Conservation (phyloP, 2,113 vertebrate genomes). For the Todiramphus chloris region DNA sequence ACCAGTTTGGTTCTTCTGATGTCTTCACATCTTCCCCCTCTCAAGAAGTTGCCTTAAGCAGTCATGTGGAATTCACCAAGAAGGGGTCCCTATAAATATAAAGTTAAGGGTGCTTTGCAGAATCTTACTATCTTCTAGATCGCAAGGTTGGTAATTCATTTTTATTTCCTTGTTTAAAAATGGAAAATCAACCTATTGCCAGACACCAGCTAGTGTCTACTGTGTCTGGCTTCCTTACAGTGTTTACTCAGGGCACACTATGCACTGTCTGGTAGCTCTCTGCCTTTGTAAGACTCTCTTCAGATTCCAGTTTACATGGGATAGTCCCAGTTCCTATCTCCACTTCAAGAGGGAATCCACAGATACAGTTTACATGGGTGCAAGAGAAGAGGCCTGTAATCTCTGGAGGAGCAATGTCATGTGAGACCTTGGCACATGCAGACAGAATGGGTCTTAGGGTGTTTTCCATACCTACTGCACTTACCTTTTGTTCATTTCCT, state of each 20-base stretch:
- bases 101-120: neutral
- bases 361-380: neutral
- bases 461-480: neutral
- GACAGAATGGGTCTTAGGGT: accelerated
- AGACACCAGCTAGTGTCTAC: neutral
- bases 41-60: neutral
- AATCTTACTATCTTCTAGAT: neutral
- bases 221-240: neutral
- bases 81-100: neutral
- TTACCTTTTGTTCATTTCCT: neutral
- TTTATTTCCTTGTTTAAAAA: neutral
- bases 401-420: neutral
- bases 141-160: neutral
- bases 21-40: neutral
- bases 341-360: neutral
- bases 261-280: neutral
- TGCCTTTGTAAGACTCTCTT: neutral
- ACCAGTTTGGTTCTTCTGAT: neutral
- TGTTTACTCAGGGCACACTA: neutral
- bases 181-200: neutral
- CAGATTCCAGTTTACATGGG: neutral
- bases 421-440: neutral
- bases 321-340: neutral
- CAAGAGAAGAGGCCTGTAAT: neutral
- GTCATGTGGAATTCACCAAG: neutral